Conservation (phyloP, 2,113 vertebrate genomes). For the Pitta sordida region DNA sequence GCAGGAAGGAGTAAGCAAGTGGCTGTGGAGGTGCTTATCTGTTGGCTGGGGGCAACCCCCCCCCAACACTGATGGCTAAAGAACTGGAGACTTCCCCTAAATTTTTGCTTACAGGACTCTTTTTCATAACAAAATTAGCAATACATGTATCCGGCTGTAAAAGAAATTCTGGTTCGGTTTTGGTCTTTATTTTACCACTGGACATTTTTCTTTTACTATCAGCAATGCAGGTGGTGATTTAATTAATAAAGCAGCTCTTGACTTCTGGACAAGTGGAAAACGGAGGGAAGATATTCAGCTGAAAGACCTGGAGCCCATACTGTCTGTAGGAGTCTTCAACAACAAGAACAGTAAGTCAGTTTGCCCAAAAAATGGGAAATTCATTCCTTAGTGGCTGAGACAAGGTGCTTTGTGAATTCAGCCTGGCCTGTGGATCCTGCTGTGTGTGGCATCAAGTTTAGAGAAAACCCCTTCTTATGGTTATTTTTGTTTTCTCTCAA, state of each 20-base stretch:
- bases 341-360: slow-evolving; percentile 88
- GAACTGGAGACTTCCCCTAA: background rate
- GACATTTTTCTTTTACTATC: background rate
- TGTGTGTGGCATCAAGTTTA: background rate
- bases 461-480: background rate
- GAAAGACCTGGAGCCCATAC: slow-evolving; percentile 78
- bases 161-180: background rate
- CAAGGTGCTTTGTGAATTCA: background rate
- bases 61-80: background rate
- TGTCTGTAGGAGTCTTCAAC: slow-evolving; percentile 88
- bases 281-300: slow-evolving; percentile 84
- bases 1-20: background rate
- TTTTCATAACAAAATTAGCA: background rate
- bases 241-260: slow-evolving; percentile 79
- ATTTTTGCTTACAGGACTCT: background rate
- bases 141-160: background rate
- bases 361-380: background rate
- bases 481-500: background rate
- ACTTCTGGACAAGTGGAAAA: slow-evolving; percentile 84
- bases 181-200: background rate
- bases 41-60: background rate
- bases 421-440: background rate
- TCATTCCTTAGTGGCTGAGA: background rate
- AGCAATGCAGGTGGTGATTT: slow-evolving; percentile 91
- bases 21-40: background rate